Conservation (phyloP, 1,140 invertebrate species). For the Pseudomyrmex flavicornis region DNA sequence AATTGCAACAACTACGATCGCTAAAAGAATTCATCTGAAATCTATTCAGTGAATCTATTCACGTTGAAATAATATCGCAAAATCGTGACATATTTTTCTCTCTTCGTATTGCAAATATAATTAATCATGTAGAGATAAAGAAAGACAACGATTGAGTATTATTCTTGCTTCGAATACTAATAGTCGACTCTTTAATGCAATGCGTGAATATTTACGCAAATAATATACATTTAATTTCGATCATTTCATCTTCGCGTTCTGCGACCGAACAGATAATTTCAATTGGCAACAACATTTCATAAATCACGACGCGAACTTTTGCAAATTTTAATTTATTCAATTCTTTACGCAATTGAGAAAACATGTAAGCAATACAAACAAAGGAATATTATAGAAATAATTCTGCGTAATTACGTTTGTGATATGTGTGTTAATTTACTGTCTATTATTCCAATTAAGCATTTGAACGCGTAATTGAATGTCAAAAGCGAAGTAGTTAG, state of each 20-base stretch:
- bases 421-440: neutral
- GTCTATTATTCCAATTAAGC: slow-evolving; percentile 13
- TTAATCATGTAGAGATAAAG: neutral
- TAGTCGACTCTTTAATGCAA: neutral
- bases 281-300: neutral
- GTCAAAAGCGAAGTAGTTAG: neutral
- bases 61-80: neutral
- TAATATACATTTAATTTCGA: slow-evolving; percentile 18
- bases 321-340: neutral
- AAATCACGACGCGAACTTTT: neutral
- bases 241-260: neutral
- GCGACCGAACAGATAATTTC: neutral
- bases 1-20: too few species aligned
- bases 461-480: slow-evolving; percentile 22
- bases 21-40: too few species aligned
- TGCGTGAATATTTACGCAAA: neutral
- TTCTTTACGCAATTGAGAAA: neutral
- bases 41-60: neutral
- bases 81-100: neutral
- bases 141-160: slow-evolving; percentile 23
- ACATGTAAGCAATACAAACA: neutral
- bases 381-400: neutral
- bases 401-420: neutral
- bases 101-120: neutral
- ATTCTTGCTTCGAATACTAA: slow-evolving; percentile 13